phyloP scores from a whole-genome alignment of 1,140 invertebrate species.

The Polypedilum pembai region DNA sequence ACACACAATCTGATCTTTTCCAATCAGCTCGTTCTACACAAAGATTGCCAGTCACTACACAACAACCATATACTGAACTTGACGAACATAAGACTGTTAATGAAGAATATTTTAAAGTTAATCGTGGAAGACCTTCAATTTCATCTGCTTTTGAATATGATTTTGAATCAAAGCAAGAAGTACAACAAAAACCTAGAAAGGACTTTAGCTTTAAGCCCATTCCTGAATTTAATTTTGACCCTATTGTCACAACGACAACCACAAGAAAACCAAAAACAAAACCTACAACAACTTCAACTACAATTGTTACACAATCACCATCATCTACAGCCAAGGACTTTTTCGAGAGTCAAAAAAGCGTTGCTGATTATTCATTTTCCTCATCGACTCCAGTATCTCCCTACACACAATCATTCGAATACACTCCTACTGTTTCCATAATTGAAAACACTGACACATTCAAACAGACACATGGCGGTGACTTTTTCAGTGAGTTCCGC shows the following conservation, averaged over 20 bases:
- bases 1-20: background rate
- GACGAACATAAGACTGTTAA: conserved; percentile 9
- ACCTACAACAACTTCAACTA: conserved; percentile 5
- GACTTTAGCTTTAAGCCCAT: conserved; percentile 14
- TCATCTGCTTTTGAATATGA: background rate
- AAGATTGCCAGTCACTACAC: background rate
- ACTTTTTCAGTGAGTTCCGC: conserved; percentile 3
- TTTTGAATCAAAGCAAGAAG: conserved; percentile 32
- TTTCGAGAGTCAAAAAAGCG: background rate
- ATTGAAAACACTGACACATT: conserved; percentile 20
- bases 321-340: conserved; percentile 31
- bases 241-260: background rate
- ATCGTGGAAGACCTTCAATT: background rate
- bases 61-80: background rate
- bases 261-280: conserved; percentile 22
- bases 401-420: conserved; percentile 16
- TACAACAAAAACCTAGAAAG: conserved; percentile 28
- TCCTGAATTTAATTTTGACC: conserved; percentile 22
- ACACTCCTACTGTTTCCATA: background rate
- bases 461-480: conserved; percentile 1
- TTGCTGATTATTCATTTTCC: conserved; percentile 9
- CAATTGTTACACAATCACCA: conserved; percentile 5
- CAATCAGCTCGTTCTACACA: background rate
- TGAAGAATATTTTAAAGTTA: conserved; percentile 26
- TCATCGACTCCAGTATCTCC: background rate